A percentile compares a stretch with the other conserved stretches of the same genome.
phyloP scores from a whole-genome alignment of 1,140 invertebrate species.

The Yoshiicerus persimilis region DNA sequence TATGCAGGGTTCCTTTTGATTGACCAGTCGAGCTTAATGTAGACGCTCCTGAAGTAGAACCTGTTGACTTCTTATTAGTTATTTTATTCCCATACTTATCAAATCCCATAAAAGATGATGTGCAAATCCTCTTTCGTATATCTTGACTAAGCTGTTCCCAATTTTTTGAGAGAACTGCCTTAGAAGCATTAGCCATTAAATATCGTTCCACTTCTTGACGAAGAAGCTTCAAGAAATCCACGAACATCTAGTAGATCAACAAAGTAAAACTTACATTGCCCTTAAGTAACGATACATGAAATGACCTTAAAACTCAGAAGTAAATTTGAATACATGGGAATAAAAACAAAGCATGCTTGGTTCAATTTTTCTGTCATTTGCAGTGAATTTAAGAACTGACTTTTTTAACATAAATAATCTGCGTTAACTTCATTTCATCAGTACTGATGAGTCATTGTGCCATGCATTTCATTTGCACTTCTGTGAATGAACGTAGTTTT shows the following conservation, averaged over 20 bases:
- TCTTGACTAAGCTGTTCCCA: slow-evolving; percentile 46
- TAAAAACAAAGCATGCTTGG: too few species aligned
- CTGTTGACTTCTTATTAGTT: not conserved
- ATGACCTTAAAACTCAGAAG: too few species aligned
- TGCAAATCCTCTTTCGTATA: slow-evolving; percentile 40
- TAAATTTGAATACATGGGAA: too few species aligned
- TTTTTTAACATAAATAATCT: too few species aligned
- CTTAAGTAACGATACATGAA: not conserved
- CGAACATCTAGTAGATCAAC: slow-evolving; percentile 43
- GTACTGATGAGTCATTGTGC: too few species aligned
- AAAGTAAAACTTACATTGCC: not conserved
- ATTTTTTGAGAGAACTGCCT: slow-evolving; percentile 44
- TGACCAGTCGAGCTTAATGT: not conserved
- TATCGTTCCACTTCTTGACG: slow-evolving; percentile 51
- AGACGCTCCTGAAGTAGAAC: not conserved
- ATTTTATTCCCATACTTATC: slow-evolving; percentile 48
- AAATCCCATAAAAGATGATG: slow-evolving; percentile 43
- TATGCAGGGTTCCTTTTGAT: not conserved
- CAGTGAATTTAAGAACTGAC: too few species aligned
- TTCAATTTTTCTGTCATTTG: too few species aligned
- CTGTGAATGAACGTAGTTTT: too few species aligned
- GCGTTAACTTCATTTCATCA: too few species aligned
- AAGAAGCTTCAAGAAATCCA: slow-evolving; percentile 51
- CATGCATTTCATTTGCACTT: too few species aligned
- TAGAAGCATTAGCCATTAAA: slow-evolving; percentile 41